These are phyloP conservation scores for Orgyia antiqua DNA, from an alignment of 2,888 invertebrate species.

Conservation along the genomic window DNA sequence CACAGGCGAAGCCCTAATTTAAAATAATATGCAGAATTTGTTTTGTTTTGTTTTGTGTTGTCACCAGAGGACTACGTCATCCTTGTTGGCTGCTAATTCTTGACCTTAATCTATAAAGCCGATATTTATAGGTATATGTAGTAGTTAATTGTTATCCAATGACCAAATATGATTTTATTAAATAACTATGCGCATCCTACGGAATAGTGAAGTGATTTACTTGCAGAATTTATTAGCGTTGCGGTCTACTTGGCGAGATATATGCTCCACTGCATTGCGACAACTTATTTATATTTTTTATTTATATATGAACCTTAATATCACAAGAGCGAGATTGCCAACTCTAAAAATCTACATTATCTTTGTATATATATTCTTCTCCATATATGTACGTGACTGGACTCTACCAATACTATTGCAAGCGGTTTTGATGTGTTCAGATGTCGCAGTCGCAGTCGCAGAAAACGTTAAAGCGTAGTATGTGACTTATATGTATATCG, in stretches of 20 bases:
- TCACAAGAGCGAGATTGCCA: neutral
- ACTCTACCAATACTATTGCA: no score
- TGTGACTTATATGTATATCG: no score
- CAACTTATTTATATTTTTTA: no score
- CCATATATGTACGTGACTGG: no score
- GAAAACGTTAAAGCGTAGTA: no score
- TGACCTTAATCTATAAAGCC: constrained; percentile 33
- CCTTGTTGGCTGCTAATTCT: constrained; percentile 29
- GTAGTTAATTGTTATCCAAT: no score
- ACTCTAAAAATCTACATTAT: no score
- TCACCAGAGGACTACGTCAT: constrained; percentile 33
- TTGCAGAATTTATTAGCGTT: constrained; percentile 29
- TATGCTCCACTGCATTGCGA: constrained; percentile 42
- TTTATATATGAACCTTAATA: constrained; percentile 7
- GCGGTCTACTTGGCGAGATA: constrained; percentile 37
- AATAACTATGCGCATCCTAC: constrained; percentile 16
- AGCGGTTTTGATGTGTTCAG: no score
- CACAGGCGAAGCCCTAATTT: constrained; percentile 26
- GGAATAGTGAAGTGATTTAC: constrained; percentile 17
- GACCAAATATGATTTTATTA: constrained; percentile 24
- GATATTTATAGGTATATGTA: no score
- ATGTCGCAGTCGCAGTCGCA: no score
- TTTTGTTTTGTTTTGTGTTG: constrained; percentile 33
- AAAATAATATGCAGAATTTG: constrained; percentile 33
- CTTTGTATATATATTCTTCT: no score